Percentiles rank a stretch among this genome's conserved stretches.
Evolutionary conservation across 2,113 vertebrate genomes (phyloP).

Genomic region (Aptenodytes forsteri): DNA sequence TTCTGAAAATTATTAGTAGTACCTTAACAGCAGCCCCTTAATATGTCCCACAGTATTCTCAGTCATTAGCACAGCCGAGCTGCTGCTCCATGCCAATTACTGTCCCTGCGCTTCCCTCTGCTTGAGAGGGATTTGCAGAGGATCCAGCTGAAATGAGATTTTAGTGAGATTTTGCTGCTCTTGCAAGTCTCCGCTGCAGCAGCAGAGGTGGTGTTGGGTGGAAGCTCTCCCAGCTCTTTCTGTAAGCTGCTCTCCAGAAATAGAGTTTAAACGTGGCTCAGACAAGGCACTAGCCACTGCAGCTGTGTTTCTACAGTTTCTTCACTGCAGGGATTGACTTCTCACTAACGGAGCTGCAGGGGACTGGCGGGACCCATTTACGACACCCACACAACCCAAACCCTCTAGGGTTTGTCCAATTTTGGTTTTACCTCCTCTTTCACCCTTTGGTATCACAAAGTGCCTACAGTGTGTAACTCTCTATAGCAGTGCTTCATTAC

Average conservation of each 20-base stretch:
- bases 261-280: not conserved
- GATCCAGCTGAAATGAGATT: not conserved
- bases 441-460: not conserved
- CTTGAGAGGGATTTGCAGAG: not conserved
- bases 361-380: not conserved
- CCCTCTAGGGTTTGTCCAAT: not conserved
- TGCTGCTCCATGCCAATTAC: not conserved
- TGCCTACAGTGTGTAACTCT: not conserved
- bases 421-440: not conserved
- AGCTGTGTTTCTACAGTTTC: not conserved
- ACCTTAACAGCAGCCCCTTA: constrained; percentile 15
- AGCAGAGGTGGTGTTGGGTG: not conserved
- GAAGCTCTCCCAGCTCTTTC: not conserved
- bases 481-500: not conserved
- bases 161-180: not conserved
- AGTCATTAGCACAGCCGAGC: not conserved
- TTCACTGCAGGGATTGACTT: not conserved
- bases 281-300: not conserved
- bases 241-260: fast-evolving
- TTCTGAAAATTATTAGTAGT: constrained; percentile 52
- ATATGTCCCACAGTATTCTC: constrained; percentile 36
- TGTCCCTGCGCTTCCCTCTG: not conserved
- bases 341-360: not conserved
- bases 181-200: not conserved
- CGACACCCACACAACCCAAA: not conserved